phyloP scores from a whole-genome alignment of 2,113 vertebrate genomes.

The Atrichornis clamosus region DNA sequence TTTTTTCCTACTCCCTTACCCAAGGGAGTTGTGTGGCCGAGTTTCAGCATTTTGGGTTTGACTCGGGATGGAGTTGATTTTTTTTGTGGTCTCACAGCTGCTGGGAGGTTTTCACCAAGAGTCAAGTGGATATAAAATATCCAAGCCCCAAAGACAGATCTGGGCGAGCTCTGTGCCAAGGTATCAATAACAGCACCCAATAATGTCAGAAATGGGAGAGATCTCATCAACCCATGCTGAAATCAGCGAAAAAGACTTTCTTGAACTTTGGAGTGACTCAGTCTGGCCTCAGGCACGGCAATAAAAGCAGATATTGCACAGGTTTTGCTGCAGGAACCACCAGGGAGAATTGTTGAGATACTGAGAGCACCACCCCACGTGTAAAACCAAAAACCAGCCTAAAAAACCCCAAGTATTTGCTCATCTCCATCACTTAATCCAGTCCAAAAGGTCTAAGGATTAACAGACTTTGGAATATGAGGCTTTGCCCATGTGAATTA shows the following conservation, averaged over 20 bases:
- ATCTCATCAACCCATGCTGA: neutral
- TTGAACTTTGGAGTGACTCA: neutral
- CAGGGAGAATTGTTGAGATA: neutral
- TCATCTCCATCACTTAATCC: neutral
- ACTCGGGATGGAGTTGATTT: neutral
- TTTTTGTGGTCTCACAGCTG: neutral
- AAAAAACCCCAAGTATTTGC: neutral
- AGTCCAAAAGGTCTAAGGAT: neutral
- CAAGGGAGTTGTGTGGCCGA: neutral
- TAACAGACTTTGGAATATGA: neutral
- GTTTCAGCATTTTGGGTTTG: neutral
- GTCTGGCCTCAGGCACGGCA: neutral
- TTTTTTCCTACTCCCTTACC: neutral
- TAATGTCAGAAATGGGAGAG: neutral
- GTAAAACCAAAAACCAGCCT: neutral
- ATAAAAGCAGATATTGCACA: neutral
- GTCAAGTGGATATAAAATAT: neutral
- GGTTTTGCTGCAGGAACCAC: neutral
- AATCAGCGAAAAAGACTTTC: neutral
- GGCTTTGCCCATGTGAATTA: neutral
- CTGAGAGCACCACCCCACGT: fast-evolving
- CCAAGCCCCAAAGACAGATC: neutral
- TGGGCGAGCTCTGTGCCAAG: neutral
- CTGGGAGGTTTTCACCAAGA: neutral
- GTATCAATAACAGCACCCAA: neutral